Percentiles rank a stretch among this genome's conserved stretches.
phyloP scores from a whole-genome alignment of 1,140 invertebrate species.

The Probaryconus sp. region DNA sequence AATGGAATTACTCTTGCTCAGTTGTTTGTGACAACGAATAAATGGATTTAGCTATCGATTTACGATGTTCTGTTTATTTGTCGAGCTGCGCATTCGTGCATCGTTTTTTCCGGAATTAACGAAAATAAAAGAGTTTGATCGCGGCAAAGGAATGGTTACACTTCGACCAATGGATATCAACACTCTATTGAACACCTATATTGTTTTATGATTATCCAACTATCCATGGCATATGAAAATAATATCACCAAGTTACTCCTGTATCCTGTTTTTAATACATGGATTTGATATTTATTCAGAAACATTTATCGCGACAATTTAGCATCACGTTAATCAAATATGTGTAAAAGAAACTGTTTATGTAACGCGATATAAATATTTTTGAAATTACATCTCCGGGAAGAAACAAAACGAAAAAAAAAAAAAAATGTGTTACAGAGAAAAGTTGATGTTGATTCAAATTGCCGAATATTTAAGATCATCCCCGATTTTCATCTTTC shows the following conservation, averaged over 20 bases:
- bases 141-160: constrained; percentile 29
- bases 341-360: too few relatives aligned
- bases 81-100: constrained; percentile 48
- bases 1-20: constrained; percentile 74
- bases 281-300: too few relatives aligned
- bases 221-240: not conserved
- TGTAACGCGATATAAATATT: too few relatives aligned
- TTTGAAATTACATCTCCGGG: too few relatives aligned
- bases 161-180: constrained; percentile 12
- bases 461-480: constrained; percentile 63
- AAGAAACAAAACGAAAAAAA: too few relatives aligned
- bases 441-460: constrained; percentile 32
- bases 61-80: constrained; percentile 69
- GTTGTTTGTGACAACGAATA: constrained; percentile 72
- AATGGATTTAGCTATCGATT: constrained; percentile 71
- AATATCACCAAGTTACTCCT: too few relatives aligned
- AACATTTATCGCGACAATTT: too few relatives aligned
- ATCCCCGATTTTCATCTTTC: constrained; percentile 61
- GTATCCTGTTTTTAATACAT: too few relatives aligned
- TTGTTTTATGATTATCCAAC: constrained; percentile 24
- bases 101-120: constrained; percentile 48
- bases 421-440: too few relatives aligned
- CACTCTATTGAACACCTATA: constrained; percentile 27
- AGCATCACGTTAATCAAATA: too few relatives aligned
- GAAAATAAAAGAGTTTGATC: constrained; percentile 57